phyloP scores from a whole-genome alignment of 2,888 invertebrate species.

The Plutella xylostella region DNA sequence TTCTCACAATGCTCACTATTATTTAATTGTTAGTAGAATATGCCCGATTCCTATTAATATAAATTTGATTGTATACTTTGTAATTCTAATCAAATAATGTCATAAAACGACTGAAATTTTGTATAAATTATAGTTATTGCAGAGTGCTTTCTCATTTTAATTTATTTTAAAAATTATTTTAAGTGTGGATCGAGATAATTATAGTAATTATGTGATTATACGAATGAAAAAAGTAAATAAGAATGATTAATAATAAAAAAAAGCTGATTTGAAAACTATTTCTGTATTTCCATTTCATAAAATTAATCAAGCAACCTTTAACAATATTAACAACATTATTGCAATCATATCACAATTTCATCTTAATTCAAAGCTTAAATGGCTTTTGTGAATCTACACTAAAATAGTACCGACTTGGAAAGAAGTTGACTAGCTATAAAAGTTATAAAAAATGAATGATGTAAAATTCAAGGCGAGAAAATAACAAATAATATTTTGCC shows the following conservation, averaged over 20 bases:
- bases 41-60: slow-evolving; percentile 69
- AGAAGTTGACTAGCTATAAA: no score
- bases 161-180: slow-evolving; percentile 64
- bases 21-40: slow-evolving; percentile 39
- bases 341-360: no score
- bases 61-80: slow-evolving; percentile 60
- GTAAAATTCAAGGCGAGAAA: no score
- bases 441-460: no score
- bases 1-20: slow-evolving; percentile 44
- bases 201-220: slow-evolving; percentile 64
- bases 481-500: no score
- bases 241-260: slow-evolving; percentile 60
- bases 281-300: slow-evolving; percentile 21
- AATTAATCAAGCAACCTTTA: not conserved
- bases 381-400: no score
- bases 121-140: slow-evolving; percentile 68
- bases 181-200: slow-evolving; percentile 66
- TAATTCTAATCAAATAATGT: slow-evolving; percentile 63
- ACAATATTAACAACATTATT: no score
- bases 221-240: slow-evolving; percentile 45
- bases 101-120: slow-evolving; percentile 65
- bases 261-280: slow-evolving; percentile 42
- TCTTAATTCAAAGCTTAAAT: no score
- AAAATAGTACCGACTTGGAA: no score
- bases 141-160: slow-evolving; percentile 59